Evolutionary conservation across 2,888 invertebrate genomes (phyloP), one percentile per base, ranked within the genome.

Genomic region (Spilosoma lubricipeda): DNA sequence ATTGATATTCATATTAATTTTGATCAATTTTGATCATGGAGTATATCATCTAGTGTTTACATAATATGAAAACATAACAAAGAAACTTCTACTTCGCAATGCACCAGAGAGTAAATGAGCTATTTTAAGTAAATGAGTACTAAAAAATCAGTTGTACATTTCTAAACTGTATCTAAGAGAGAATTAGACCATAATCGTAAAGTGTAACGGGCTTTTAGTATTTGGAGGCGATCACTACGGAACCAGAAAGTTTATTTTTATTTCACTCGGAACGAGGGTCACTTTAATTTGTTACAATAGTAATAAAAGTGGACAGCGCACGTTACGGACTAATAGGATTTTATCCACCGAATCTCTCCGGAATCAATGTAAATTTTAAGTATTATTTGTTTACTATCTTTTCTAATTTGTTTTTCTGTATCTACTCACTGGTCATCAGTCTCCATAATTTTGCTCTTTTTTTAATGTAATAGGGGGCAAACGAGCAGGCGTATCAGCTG

Each of bases 191-290:
- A 63, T 63, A 63, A 63, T 63, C 63, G 30, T 63, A 63, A 30
- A 63, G 59, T 59, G 27, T 27, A 59, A 59, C 63, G 27, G 63
- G 30, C 63, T 30, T 30, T 27, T 18, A 63, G 30, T 63, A 63
- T 63, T 63, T 30, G 18, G 63, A 30, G 63, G 30, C 63, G 63
- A 63, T 63, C 63, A 30, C 63, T 63, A 18, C 18, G 18, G 30
- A 63, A 63, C 63, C 63, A 63, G 59, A 27, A 30, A 63, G 30
- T 63, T 63, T 63, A 63, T 30, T 63, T 63, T 63, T 30, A 63
- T 27, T 63, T 63, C 30, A 30, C 63, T 63, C 27, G 30, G 30
- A 63, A 63, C 63, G 63, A 63, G 63, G 63, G 63, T 63, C 63
- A 18, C 15, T 63, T 63, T 63, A 63, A 63, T 63, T 63, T 63